Evolutionary conservation across 2,888 invertebrate genomes (phyloP).

Genomic region (Petrophora chlorosata): DNA sequence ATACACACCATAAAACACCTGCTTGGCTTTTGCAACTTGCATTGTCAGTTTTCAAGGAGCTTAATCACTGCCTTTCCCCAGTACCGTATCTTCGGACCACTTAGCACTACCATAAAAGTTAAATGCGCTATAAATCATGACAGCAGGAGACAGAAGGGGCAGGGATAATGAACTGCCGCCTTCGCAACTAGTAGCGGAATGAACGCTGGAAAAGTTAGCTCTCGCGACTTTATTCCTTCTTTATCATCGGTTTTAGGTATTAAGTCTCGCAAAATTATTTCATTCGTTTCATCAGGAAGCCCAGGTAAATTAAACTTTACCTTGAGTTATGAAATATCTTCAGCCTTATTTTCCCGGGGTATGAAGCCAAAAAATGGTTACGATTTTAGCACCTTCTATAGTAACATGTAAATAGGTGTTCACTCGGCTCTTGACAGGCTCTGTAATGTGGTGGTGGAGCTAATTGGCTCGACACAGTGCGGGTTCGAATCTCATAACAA

Average conservation of each 20-base stretch:
- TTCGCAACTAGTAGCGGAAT: conserved; percentile 54
- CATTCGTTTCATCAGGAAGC: neutral
- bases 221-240: conserved; percentile 9
- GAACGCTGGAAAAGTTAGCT: conserved; percentile 10
- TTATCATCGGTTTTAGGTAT: neutral
- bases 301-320: too few relatives aligned
- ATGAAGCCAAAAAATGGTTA: too few relatives aligned
- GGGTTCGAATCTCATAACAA: too few relatives aligned
- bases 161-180: conserved; percentile 65
- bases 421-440: too few relatives aligned
- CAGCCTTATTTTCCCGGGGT: too few relatives aligned
- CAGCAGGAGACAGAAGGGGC: conserved; percentile 54
- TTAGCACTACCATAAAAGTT: conserved; percentile 79
- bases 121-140: conserved; percentile 78
- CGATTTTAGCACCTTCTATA: too few relatives aligned
- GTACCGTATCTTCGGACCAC: conserved; percentile 51
- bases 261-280: neutral
- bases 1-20: too few relatives aligned
- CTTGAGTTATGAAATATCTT: too few relatives aligned
- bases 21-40: too few relatives aligned
- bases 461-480: too few relatives aligned
- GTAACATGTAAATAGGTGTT: too few relatives aligned
- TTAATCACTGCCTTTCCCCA: conserved; percentile 11
- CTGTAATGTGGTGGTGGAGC: too few relatives aligned
- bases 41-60: neutral